Conservation (phyloP, 2,113 vertebrate species). For the Martes martes region DNA sequence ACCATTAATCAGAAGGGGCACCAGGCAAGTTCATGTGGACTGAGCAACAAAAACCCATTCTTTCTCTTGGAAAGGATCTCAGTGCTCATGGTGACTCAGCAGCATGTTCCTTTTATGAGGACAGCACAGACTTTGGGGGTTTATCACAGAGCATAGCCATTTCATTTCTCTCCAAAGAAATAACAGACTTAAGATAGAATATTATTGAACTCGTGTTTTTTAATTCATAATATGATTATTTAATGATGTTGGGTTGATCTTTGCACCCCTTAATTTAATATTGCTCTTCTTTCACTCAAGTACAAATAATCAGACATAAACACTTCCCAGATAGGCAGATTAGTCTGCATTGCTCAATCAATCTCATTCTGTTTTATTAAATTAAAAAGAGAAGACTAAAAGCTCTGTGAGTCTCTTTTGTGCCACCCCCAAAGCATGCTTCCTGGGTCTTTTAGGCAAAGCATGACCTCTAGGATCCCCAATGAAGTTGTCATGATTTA, state of each 20-base stretch:
- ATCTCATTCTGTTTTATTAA: background rate
- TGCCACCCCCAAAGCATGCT: background rate
- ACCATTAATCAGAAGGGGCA: slow-evolving; percentile 45
- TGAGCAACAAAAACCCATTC: background rate
- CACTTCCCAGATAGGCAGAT: background rate
- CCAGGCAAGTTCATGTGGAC: slow-evolving; percentile 14
- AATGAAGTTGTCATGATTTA: background rate
- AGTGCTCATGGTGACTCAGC: background rate
- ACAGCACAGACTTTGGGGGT: background rate
- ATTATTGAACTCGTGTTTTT: background rate
- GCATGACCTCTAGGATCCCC: background rate
- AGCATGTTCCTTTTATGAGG: background rate
- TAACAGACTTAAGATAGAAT: background rate
- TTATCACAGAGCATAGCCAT: slow-evolving; percentile 5
- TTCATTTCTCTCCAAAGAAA: background rate
- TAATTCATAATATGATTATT: background rate
- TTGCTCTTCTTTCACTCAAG: background rate
- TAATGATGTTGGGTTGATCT: background rate
- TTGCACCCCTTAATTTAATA: slow-evolving; percentile 1
- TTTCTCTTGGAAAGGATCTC: slow-evolving; percentile 45
- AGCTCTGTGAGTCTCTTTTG: background rate
- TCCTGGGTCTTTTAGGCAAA: background rate
- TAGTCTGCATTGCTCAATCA: background rate
- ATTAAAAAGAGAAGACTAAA: background rate
- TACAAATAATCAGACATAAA: background rate